phyloP scores from a whole-genome alignment of 1,140 invertebrate genomes.

The Hypothenemus hampei region DNA sequence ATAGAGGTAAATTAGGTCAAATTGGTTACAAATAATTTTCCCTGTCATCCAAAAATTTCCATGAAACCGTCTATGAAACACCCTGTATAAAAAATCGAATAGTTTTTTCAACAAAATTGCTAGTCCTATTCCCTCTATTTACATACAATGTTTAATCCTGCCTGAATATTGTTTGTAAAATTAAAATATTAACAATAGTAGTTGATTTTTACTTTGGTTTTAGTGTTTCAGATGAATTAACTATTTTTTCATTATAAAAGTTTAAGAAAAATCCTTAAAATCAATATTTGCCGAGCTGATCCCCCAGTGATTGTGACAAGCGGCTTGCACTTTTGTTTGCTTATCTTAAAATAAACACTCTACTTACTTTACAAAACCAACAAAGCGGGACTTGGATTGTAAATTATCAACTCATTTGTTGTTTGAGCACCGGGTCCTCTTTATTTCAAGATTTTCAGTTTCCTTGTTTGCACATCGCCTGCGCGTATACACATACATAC shows the following conservation, averaged over 20 bases:
- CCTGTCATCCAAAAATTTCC: too few relatives aligned
- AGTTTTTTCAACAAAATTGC: too few relatives aligned
- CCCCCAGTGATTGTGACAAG: constrained; percentile 13
- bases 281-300: constrained; percentile 17
- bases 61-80: too few relatives aligned
- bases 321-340: constrained; percentile 10
- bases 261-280: constrained; percentile 14
- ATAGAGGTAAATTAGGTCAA: too few relatives aligned
- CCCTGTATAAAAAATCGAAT: too few relatives aligned
- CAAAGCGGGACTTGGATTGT: constrained; percentile 12
- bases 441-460: constrained; percentile 4
- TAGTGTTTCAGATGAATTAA: too few relatives aligned
- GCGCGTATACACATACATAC: background rate
- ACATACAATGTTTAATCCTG: too few relatives aligned
- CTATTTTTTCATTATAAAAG: background rate
- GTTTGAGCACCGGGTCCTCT: constrained; percentile 5
- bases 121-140: too few relatives aligned
- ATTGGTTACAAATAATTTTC: too few relatives aligned
- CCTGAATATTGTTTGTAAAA: too few relatives aligned
- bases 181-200: too few relatives aligned
- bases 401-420: constrained; percentile 25
- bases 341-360: constrained; percentile 23
- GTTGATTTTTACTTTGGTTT: too few relatives aligned
- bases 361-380: constrained; percentile 24
- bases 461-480: constrained; percentile 3